Evolutionary conservation across 2,888 invertebrate species (phyloP).

Genomic region (Lasioglossum malachurum): DNA sequence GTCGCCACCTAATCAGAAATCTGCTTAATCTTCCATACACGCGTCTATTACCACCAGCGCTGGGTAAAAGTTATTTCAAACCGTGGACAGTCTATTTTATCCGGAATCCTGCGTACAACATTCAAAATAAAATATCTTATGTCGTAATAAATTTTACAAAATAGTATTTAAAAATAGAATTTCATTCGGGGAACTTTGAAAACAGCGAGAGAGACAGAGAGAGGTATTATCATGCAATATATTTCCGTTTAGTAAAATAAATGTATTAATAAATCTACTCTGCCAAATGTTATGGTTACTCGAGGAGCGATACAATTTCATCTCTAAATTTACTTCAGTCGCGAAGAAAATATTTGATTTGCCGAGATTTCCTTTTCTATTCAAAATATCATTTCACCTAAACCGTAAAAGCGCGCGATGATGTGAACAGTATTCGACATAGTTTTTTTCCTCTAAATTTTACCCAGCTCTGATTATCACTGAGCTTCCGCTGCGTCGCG

Average conservation of each 20-base stretch:
- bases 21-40: constrained; percentile 46
- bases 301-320: neutral
- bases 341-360: neutral
- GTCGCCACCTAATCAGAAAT: constrained; percentile 48
- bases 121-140: neutral
- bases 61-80: neutral
- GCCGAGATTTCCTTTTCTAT: neutral
- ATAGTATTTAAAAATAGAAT: neutral
- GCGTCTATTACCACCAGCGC: constrained; percentile 37
- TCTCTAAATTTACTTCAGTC: neutral
- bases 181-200: neutral
- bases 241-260: neutral
- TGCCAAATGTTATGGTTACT: neutral
- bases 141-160: neutral
- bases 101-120: neutral
- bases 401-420: neutral
- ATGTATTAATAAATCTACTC: neutral
- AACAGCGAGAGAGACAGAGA: neutral
- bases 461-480: constrained; percentile 35
- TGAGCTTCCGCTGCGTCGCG: constrained; percentile 26
- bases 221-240: neutral
- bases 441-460: neutral
- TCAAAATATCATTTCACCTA: neutral
- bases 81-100: neutral
- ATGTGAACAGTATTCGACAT: neutral